Evolutionary conservation across 2,113 vertebrate genomes (phyloP), one percentile per base, ranked within the genome.

Genomic region (Picathartes gymnocephalus): DNA sequence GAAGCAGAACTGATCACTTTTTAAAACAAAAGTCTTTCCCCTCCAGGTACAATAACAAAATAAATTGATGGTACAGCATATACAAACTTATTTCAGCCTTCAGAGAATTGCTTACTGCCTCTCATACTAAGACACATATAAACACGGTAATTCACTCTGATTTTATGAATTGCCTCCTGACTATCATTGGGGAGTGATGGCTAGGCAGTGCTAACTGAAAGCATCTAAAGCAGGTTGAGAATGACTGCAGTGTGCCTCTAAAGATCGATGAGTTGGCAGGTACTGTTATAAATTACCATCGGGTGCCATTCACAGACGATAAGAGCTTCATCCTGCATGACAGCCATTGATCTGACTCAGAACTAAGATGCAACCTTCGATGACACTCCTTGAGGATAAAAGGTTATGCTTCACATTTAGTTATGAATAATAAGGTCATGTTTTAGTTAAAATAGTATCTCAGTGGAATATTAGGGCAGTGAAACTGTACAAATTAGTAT

Each of bases 381-480:
- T 96, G 97, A 97, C 96, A 97, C 77, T 96, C 93, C 92, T 97
- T 90, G 95, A 97, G 96, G 96, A 98, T 96, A 97, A 98, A 98
- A 98, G 97, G 97, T 98, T 97, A 97, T 90, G 88, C 56, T 97
- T 97, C 97, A 95, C 96, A 90, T 96, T 98, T 96, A 96, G 96
- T 88, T 96, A 96, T 98, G 97, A 98, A 97, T 97, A 98, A 97
- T 97, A 97, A 97, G 97, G 97, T 97, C 97, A 98, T 95, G 97
- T 96, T 98, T 97, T 98, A 98, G 97, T 98, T 98, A 98, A 97
- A 97, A 76, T 88, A 96, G 88, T 68, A 83, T 95, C 96, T 97
- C 96, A 86, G 64, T 73, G 23, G 94, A 97, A 95, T 96, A 97
- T 95, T 88, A 95, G 94, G 93, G 54, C 94, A 96, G 92, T 73